A percentile compares a stretch with the other conserved stretches of the same genome.
Evolutionary conservation across 2,113 vertebrate species (phyloP).

Genomic region (Lasiurus borealis): DNA sequence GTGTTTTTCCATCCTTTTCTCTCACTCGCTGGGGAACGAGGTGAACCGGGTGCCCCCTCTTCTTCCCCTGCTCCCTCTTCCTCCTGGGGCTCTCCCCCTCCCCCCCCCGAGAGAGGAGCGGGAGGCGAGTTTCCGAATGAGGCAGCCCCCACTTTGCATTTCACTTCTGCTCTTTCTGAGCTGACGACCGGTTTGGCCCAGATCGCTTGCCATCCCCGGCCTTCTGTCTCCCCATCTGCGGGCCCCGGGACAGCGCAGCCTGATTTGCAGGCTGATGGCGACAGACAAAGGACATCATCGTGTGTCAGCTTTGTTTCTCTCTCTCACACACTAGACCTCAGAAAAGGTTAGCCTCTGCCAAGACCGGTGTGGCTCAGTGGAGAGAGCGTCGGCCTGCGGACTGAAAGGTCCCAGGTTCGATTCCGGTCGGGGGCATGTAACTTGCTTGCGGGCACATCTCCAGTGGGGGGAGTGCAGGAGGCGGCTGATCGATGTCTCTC

Average conservation of each 20-base stretch:
- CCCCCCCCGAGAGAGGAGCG: neutral
- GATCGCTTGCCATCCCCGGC: neutral
- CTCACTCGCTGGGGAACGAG: neutral
- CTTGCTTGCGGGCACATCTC: too few species aligned
- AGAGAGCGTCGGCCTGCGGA: too few species aligned
- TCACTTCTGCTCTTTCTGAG: neutral
- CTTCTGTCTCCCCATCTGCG: neutral
- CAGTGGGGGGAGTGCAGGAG: too few species aligned
- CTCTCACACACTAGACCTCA: neutral
- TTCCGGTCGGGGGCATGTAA: too few species aligned
- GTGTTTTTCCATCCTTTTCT: neutral
- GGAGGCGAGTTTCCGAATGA: neutral
- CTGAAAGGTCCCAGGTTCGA: too few species aligned
- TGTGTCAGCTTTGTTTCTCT: neutral
- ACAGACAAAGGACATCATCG: neutral
- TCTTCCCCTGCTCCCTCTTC: neutral
- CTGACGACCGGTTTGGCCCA: neutral
- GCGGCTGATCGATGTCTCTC: too few species aligned
- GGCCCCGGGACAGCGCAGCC: neutral
- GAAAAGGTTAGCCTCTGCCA: neutral
- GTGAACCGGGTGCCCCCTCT: neutral
- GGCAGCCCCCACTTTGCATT: neutral
- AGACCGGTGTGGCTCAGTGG: too few species aligned
- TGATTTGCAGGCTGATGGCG: neutral
- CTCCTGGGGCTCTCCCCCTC: neutral